Evolutionary conservation across 2,113 vertebrate genomes (phyloP).

Genomic region (Sorex araneus): DNA sequence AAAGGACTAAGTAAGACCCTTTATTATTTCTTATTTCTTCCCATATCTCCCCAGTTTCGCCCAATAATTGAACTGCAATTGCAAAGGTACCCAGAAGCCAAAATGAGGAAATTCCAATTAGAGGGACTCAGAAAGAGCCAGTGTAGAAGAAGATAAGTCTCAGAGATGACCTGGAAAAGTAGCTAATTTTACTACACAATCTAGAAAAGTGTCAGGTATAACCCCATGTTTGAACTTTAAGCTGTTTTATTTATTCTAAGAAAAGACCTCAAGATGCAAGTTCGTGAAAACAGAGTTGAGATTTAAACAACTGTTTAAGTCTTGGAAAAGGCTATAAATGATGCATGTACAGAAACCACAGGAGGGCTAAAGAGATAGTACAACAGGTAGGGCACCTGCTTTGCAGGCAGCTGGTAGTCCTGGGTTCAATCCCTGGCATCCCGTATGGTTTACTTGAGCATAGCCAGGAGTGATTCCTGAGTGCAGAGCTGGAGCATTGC

Average conservation of each 20-base stretch:
- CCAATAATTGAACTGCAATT: background rate
- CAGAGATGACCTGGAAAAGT: no score
- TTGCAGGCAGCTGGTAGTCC: no score
- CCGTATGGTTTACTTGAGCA: no score
- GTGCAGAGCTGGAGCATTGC: no score
- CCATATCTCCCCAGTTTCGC: background rate
- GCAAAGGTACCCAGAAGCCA: background rate
- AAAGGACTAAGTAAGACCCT: conserved; percentile 10
- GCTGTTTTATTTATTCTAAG: background rate
- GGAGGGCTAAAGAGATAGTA: no score
- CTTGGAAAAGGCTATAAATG: background rate
- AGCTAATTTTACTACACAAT: no score
- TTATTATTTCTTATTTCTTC: conserved; percentile 8
- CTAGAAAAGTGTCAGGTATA: background rate
- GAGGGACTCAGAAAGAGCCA: background rate
- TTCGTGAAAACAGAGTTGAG: conserved; percentile 20
- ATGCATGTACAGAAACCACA: background rate
- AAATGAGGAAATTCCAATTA: conserved; percentile 15
- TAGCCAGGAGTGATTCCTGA: no score
- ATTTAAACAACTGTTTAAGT: conserved; percentile 17
- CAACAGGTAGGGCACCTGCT: no score
- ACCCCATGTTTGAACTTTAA: background rate
- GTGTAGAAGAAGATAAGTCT: no score
- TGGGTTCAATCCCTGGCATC: no score
- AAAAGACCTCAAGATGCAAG: background rate